Percentiles rank a stretch among this genome's conserved stretches.
phyloP scores from a whole-genome alignment of 2,113 vertebrate species.

The Pungitius pungitius region DNA sequence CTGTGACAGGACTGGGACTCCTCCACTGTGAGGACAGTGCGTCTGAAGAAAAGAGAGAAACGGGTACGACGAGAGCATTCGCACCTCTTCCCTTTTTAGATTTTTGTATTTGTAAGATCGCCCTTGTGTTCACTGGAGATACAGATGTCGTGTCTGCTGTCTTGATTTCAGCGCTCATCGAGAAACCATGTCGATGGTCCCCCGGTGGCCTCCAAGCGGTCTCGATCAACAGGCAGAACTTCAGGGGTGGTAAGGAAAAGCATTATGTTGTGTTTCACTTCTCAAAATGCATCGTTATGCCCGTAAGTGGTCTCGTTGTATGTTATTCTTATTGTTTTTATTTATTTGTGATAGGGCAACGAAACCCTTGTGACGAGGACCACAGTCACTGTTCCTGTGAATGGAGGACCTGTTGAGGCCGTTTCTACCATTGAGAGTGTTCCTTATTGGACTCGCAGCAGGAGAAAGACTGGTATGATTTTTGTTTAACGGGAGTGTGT shows the following conservation, averaged over 20 bases:
- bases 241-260: slow-evolving; percentile 81
- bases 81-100: not conserved
- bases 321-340: not conserved
- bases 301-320: not conserved
- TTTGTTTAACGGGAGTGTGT: not conserved
- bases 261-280: not conserved
- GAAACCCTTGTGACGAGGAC: slow-evolving; percentile 96
- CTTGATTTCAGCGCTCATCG: slow-evolving; percentile 86
- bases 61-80: slow-evolving; percentile 78
- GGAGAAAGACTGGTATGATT: slow-evolving; percentile 85
- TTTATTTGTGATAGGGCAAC: slow-evolving; percentile 79
- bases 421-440: slow-evolving; percentile 92
- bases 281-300: not conserved
- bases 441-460: slow-evolving; percentile 86
- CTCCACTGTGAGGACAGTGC: slow-evolving; percentile 86
- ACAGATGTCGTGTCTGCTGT: not conserved
- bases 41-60: slow-evolving; percentile 93
- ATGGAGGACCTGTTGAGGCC: slow-evolving; percentile 93
- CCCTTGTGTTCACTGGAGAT: not conserved
- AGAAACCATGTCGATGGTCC: slow-evolving; percentile 90
- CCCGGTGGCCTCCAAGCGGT: slow-evolving; percentile 86
- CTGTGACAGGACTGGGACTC: slow-evolving; percentile 94
- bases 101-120: not conserved
- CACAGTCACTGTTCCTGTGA: slow-evolving; percentile 88
- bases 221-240: slow-evolving; percentile 85